Conservation (phyloP, 2,888 invertebrate genomes). For the Acleris cristana region DNA sequence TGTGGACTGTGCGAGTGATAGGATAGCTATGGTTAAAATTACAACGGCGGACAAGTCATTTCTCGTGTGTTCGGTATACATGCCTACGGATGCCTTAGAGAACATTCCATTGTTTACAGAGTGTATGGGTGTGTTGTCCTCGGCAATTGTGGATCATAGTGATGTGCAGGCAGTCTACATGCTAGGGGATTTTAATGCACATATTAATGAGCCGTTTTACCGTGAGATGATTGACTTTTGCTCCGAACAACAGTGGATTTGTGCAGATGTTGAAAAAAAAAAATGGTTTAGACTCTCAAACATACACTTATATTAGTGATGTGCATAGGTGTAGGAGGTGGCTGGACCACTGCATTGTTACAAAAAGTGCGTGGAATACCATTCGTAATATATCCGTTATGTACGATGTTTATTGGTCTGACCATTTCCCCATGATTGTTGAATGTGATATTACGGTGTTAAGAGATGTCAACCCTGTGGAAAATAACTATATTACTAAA, state of each 20-base stretch:
- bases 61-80: too few relatives aligned
- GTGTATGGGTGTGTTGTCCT: neutral
- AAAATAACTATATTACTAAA: neutral
- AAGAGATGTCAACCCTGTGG: neutral
- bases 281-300: neutral
- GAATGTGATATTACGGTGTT: neutral
- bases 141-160: neutral
- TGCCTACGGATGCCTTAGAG: too few relatives aligned
- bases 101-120: neutral
- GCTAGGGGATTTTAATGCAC: neutral
- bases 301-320: neutral
- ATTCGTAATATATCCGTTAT: neutral
- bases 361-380: neutral
- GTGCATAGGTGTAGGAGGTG: neutral
- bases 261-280: neutral
- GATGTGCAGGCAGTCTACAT: neutral
- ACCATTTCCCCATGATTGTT: neutral
- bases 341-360: neutral
- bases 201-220: neutral
- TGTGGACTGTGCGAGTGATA: too few relatives aligned
- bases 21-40: too few relatives aligned
- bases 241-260: neutral
- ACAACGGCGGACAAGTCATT: too few relatives aligned
- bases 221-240: neutral
- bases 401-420: neutral